These are phyloP conservation scores for Anadara kagoshimensis DNA, from an alignment of 1,140 invertebrate species.

Conservation along the genomic window DNA sequence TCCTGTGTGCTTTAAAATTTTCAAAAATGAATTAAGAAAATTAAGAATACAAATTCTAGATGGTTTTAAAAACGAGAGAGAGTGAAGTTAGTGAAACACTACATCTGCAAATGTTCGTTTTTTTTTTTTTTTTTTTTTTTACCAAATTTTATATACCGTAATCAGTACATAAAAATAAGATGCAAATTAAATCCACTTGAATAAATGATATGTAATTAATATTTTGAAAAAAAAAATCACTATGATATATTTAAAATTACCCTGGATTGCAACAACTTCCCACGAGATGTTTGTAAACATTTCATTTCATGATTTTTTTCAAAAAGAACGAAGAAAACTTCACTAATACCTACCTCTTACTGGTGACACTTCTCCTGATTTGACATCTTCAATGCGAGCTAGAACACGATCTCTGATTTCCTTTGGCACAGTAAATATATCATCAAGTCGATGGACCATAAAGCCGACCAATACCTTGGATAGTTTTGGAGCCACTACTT, in stretches of 20 bases:
- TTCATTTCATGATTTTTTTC: too few species aligned
- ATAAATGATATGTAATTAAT: too few species aligned
- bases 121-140: not conserved
- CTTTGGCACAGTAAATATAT: conserved; percentile 65
- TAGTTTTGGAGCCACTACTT: conserved; percentile 58
- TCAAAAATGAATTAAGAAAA: not conserved
- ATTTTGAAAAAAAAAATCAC: too few species aligned
- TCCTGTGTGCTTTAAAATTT: not conserved
- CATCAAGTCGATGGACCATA: conserved; percentile 65
- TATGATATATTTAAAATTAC: too few species aligned
- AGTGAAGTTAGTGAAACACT: not conserved
- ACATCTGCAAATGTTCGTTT: not conserved
- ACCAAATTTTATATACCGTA: too few species aligned
- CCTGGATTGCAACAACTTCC: too few species aligned
- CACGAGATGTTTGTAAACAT: too few species aligned
- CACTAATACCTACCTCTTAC: conserved; percentile 50
- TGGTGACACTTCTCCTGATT: conserved; percentile 51
- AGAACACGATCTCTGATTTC: conserved; percentile 63
- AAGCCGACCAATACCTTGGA: conserved; percentile 65
- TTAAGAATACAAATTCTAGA: not conserved
- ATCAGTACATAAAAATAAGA: too few species aligned
- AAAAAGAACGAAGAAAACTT: too few species aligned
- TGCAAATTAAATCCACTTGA: too few species aligned
- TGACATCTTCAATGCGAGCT: conserved; percentile 52
- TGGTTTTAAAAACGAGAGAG: not conserved